Conservation (phyloP, 2,113 vertebrate species). For the Limnothrissa miodon region DNA sequence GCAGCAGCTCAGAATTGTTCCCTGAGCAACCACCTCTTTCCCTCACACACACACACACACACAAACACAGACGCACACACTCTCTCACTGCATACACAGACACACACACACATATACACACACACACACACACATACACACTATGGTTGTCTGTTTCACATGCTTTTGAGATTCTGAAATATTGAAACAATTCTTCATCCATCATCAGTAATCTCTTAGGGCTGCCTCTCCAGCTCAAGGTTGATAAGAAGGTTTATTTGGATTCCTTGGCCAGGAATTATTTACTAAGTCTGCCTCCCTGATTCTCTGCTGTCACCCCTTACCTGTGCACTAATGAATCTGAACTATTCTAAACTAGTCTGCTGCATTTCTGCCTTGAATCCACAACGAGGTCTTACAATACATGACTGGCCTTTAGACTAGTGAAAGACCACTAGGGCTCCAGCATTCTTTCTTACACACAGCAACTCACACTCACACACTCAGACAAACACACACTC, state of each 20-base stretch:
- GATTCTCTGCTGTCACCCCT: not conserved
- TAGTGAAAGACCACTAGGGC: not conserved
- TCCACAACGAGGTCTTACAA: not conserved
- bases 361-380: not conserved
- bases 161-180: not conserved
- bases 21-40: not conserved
- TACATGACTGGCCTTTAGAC: not conserved
- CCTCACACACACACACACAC: not conserved
- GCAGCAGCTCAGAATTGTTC: not conserved
- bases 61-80: not conserved
- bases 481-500: conserved; percentile 22
- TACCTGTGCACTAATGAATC: not conserved
- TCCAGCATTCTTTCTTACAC: not conserved
- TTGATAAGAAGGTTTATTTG: not conserved
- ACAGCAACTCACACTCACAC: not conserved
- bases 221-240: not conserved
- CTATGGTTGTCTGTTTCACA: not conserved
- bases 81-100: not conserved
- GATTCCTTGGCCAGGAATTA: not conserved
- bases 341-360: not conserved
- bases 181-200: too few species aligned
- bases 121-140: not conserved
- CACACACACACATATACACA: not conserved
- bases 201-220: not conserved
- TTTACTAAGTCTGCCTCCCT: not conserved